These are phyloP conservation scores for Cebus imitator DNA, from an alignment of 2,113 vertebrate genomes.

Conservation along the genomic window DNA sequence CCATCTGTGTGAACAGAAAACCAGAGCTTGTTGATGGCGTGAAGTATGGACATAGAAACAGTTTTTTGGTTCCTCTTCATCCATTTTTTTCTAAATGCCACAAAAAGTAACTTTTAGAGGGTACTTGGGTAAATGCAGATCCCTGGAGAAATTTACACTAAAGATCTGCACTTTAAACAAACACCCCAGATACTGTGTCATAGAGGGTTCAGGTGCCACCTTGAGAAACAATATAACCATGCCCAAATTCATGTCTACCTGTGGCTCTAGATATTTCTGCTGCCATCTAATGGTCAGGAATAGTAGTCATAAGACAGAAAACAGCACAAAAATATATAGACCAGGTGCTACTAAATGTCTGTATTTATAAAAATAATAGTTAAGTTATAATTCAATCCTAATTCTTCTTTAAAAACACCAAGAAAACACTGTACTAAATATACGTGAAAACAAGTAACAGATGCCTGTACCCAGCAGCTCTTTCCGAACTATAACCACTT, in stretches of 20 bases:
- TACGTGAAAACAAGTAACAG: background rate
- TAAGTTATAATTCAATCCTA: background rate
- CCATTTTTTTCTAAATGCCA: background rate
- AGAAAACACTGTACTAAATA: background rate
- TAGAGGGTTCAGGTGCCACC: background rate
- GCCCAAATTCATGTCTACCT: background rate
- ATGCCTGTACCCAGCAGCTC: background rate
- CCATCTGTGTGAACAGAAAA: slow-evolving; percentile 88
- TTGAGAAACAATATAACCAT: background rate
- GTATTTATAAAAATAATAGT: background rate
- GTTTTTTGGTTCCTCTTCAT: background rate
- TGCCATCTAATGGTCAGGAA: slow-evolving; percentile 72
- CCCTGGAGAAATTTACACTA: background rate
- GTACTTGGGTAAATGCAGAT: background rate
- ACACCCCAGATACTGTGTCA: background rate
- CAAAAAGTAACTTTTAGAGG: background rate
- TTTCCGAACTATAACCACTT: background rate
- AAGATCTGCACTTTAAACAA: slow-evolving; percentile 1
- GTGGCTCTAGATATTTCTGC: slow-evolving; percentile 30
- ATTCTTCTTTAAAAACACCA: slow-evolving; percentile 6
- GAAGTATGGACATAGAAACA: background rate
- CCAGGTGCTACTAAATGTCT: background rate
- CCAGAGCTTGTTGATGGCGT: background rate
- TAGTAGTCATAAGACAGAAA: background rate
- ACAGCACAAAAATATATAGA: background rate